A percentile compares a stretch with the other conserved stretches of the same genome.
Conservation (phyloP, 2,888 invertebrate genomes). For the Stenolophus ochropezus region DNA sequence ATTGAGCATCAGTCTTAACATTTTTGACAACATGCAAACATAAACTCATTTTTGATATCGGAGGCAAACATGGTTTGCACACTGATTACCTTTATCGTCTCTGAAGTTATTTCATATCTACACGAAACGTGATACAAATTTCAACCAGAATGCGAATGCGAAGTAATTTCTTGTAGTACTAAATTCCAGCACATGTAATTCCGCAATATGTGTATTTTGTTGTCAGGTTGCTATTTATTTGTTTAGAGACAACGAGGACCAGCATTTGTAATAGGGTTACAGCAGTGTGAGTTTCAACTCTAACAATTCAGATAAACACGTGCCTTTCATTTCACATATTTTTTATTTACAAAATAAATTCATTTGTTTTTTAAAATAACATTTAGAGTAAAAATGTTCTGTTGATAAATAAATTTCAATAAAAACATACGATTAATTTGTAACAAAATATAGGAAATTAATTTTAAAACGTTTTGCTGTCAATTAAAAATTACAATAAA, state of each 20-base stretch:
- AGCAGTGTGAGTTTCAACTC: neutral
- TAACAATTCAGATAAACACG: neutral
- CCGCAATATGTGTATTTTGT: neutral
- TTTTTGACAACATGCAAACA: neutral
- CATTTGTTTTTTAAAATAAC: neutral
- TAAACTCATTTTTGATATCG: conserved; percentile 11
- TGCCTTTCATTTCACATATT: neutral
- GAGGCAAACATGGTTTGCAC: conserved; percentile 3
- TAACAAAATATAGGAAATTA: too few relatives aligned
- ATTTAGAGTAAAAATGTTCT: neutral
- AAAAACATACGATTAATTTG: neutral
- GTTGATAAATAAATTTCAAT: neutral
- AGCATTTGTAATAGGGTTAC: neutral
- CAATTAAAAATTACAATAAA: too few relatives aligned
- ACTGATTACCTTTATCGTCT: conserved; percentile 11
- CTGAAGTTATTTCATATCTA: neutral
- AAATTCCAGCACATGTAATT: neutral
- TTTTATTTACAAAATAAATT: neutral
- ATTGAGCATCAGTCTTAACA: conserved; percentile 9
- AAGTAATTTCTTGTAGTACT: neutral
- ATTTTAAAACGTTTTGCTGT: too few relatives aligned
- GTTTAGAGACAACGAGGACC: neutral
- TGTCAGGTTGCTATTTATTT: neutral
- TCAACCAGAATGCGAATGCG: neutral
- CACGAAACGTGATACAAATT: neutral